Conservation (phyloP, 2,888 invertebrate species). For the Drosophila paracracens region DNA sequence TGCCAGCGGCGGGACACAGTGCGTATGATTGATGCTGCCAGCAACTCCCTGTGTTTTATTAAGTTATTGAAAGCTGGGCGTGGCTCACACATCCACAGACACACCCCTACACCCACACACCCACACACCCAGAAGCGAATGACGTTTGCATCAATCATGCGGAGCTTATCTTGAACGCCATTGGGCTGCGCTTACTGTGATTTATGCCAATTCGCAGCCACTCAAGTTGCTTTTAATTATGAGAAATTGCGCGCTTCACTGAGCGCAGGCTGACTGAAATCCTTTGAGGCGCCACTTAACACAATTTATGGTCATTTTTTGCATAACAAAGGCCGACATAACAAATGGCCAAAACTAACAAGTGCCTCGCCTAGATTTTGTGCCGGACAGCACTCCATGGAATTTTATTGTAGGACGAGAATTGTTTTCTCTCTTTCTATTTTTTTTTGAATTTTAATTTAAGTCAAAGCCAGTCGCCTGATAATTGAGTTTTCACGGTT, state of each 20-base stretch:
- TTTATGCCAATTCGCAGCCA: constrained; percentile 64
- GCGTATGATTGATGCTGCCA: constrained; percentile 42
- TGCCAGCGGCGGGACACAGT: constrained; percentile 6
- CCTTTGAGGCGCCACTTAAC: constrained; percentile 58
- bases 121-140: constrained; percentile 3
- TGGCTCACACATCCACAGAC: background rate
- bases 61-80: constrained; percentile 34
- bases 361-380: constrained; percentile 41
- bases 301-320: constrained; percentile 65
- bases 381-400: background rate
- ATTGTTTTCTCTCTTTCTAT: background rate
- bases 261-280: constrained; percentile 8
- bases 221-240: constrained; percentile 67
- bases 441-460: constrained; percentile 59
- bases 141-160: constrained; percentile 40
- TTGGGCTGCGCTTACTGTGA: constrained; percentile 42
- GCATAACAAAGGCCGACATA: constrained; percentile 58
- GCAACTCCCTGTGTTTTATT: constrained; percentile 34
- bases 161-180: constrained; percentile 47
- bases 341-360: constrained; percentile 49
- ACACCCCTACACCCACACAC: background rate
- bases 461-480: constrained; percentile 36
- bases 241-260: constrained; percentile 49
- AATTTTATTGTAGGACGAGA: constrained; percentile 1
- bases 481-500: constrained; percentile 62